These are phyloP conservation scores for Sphaerophoria taeniata DNA, from an alignment of 2,888 invertebrate species.

Conservation along the genomic window DNA sequence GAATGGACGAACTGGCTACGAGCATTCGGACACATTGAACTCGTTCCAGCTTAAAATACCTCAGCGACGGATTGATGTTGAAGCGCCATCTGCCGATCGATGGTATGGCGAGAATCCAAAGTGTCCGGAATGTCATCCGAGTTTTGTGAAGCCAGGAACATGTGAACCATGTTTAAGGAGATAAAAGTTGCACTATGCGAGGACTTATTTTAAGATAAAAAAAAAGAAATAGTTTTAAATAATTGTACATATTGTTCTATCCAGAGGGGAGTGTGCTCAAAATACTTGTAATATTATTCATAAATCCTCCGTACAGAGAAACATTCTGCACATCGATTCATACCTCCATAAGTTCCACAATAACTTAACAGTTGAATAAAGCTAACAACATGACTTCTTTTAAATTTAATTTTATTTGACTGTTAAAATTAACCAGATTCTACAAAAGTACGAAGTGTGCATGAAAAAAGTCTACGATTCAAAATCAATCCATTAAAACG, in stretches of 20 bases:
- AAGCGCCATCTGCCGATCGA: slow-evolving; percentile 75
- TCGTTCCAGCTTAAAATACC: slow-evolving; percentile 86
- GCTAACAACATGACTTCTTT: too few relatives aligned
- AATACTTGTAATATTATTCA: slow-evolving; percentile 21
- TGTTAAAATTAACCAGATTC: too few relatives aligned
- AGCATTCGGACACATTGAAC: slow-evolving; percentile 84
- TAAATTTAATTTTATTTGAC: too few relatives aligned
- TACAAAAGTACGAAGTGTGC: too few relatives aligned
- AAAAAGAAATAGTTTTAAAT: slow-evolving; percentile 28
- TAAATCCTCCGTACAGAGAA: slow-evolving; percentile 28
- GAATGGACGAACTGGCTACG: slow-evolving; percentile 85
- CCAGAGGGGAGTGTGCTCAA: slow-evolving; percentile 35
- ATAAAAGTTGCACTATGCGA: slow-evolving; percentile 73
- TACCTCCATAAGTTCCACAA: slow-evolving; percentile 67
- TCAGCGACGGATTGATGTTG: slow-evolving; percentile 79
- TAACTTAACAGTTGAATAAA: background rate
- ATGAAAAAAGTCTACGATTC: too few relatives aligned
- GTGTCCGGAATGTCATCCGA: slow-evolving; percentile 87
- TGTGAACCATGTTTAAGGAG: slow-evolving; percentile 87
- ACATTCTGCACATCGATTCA: slow-evolving; percentile 58
- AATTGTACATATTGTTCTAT: slow-evolving; percentile 52
- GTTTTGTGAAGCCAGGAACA: slow-evolving; percentile 85
- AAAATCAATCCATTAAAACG: too few relatives aligned
- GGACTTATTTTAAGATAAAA: slow-evolving; percentile 45
- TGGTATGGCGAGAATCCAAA: slow-evolving; percentile 86